These are phyloP conservation scores for Malthinus flaveolus DNA, from an alignment of 2,888 invertebrate species.

Conservation along the genomic window DNA sequence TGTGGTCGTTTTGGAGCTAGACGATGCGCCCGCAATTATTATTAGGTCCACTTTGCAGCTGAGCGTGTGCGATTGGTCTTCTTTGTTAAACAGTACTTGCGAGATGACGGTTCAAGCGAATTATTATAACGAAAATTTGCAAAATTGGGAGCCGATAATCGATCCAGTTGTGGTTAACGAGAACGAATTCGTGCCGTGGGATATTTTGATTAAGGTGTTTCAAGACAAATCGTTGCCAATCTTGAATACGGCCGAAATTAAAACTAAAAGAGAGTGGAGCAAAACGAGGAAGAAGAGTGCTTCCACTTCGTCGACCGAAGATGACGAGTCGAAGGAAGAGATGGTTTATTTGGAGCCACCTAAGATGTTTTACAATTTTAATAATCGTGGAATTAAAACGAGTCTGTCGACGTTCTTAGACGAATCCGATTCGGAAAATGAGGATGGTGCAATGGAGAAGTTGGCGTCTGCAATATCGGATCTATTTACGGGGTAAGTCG, in stretches of 20 bases:
- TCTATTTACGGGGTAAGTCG: constrained; percentile 71
- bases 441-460: constrained; percentile 70
- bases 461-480: constrained; percentile 74
- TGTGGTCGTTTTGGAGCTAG: constrained; percentile 66
- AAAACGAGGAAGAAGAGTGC: constrained; percentile 39
- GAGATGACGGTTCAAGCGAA: constrained; percentile 56
- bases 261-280: constrained; percentile 34
- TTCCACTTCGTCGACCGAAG: constrained; percentile 47
- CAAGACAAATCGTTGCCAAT: constrained; percentile 56
- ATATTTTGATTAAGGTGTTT: constrained; percentile 66
- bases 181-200: constrained; percentile 72
- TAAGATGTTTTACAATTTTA: constrained; percentile 44
- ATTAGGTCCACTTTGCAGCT: constrained; percentile 62
- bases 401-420: constrained; percentile 60
- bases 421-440: constrained; percentile 76
- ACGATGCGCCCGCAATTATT: constrained; percentile 62
- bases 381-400: constrained; percentile 53
- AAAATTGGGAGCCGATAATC: constrained; percentile 80
- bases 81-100: constrained; percentile 50
- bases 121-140: constrained; percentile 51
- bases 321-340: constrained; percentile 52
- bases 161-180: constrained; percentile 73
- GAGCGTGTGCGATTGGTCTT: constrained; percentile 70
- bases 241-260: constrained; percentile 40
- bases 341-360: constrained; percentile 54